Base-by-base conservation (phyloP, 2,888 invertebrate genomes). In the Hyposoter didymator region DNA sequence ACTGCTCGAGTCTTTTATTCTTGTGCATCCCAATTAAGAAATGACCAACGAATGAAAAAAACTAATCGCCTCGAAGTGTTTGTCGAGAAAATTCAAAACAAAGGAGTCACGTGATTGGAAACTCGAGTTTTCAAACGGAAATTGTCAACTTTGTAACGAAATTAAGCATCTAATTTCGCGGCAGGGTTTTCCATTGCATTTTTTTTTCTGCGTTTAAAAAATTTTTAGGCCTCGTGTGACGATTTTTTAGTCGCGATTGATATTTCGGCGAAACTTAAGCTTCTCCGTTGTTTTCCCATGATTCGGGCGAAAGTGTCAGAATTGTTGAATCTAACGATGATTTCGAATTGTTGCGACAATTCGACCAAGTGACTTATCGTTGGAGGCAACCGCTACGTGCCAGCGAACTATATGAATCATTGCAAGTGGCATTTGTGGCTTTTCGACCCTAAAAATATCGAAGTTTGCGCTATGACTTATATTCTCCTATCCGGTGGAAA, bases 381-480 rank as follows among this genome's bases (percentile, higher is more conserved):
- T 14, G 19, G 35, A 19, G 55, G 10, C 19, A 59, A 35, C 39
- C 5, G 17, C 28, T 52, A n/a, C 19, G 39, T 19, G 35, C 35
- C 47, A 28, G 64, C 72, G 32, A 73, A 49, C 14, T 73, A 78
- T 81, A n/a, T n/a, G 84, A 81, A 84, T 81, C 81, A 78, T 78
- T 47, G 72, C 17, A 28, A 55, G 19, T 39, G 59, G 72, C 47
- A 17, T 47, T 74, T 74, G 82, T 74, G 82, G 67, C 78, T 43
- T 19, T 32, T 22, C 78, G 81, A 81, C 28, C 47, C 45, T 35
- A 69, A 8, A 39, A 35, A 39, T 64, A 43, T 67, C 66, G 32
- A 49, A 55, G 59, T 79, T 45, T 5, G 47, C 6, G 10, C 4
- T 19, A 73, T 8, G 6, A 72, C 52, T 59, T 59, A 59, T 28